Conservation (phyloP, 2,113 vertebrate genomes). For the Diadophis punctatus region DNA sequence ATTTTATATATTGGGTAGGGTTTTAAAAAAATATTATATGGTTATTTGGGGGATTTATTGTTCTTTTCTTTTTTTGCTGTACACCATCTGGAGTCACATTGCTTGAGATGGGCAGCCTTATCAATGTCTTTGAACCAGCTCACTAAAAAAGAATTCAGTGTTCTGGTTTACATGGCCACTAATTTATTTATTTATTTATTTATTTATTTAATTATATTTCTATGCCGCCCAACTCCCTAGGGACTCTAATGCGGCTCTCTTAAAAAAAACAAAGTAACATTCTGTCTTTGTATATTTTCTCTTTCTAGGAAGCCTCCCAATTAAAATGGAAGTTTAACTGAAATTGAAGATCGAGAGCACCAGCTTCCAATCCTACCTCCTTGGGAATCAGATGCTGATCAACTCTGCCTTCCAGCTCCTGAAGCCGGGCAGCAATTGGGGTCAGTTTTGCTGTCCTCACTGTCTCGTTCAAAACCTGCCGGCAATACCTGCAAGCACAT, state of each 20-base stretch:
- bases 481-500: constrained; percentile 81
- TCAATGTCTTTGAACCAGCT: background rate
- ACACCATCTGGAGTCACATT: background rate
- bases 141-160: background rate
- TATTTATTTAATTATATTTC: no score
- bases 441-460: constrained; percentile 90
- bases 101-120: background rate
- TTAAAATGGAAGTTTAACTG: background rate
- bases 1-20: background rate
- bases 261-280: background rate
- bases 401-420: constrained; percentile 90
- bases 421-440: constrained; percentile 86
- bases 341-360: background rate
- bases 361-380: constrained; percentile 76
- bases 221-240: no score
- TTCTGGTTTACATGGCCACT: no score
- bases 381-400: constrained; percentile 88
- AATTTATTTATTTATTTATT: no score
- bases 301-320: background rate
- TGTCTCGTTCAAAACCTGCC: constrained; percentile 88
- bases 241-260: background rate
- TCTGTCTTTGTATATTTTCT: background rate
- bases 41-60: background rate
- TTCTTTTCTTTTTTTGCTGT: background rate
- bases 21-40: background rate